Evolutionary conservation across 2,797 vertebrate genomes (phyloP).

Genomic region (Sebastes hubbsi): DNA sequence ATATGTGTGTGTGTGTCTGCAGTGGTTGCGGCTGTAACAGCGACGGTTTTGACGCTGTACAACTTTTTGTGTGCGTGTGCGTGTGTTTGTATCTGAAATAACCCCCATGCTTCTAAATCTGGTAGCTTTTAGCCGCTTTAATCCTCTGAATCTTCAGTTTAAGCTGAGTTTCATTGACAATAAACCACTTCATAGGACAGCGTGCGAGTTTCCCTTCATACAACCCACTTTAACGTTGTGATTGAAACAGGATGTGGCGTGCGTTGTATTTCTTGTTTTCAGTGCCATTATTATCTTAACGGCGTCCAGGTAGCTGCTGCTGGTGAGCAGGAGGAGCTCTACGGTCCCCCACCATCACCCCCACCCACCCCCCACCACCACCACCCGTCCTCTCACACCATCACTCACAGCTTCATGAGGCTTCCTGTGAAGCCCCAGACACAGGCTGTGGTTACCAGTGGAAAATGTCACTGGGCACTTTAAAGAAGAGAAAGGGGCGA

Average conservation of each 20-base stretch:
- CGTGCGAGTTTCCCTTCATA: constrained; percentile 5
- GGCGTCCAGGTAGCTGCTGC: constrained; percentile 33
- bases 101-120: constrained; percentile 47
- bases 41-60: constrained; percentile 40
- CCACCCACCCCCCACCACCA: neutral
- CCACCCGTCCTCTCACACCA: constrained; percentile 48
- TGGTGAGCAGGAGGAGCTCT: constrained; percentile 14
- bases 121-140: constrained; percentile 30
- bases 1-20: neutral
- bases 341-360: neutral
- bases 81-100: constrained; percentile 11
- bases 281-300: constrained; percentile 36
- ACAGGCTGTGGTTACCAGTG: constrained; percentile 60
- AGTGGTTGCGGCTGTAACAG: constrained; percentile 48
- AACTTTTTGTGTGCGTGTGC: neutral
- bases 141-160: constrained; percentile 38
- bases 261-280: constrained; percentile 56
- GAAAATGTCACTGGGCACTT: constrained; percentile 74
- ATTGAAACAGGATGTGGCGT: constrained; percentile 74
- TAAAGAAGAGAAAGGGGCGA: constrained; percentile 31
- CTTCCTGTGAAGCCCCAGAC: constrained; percentile 69
- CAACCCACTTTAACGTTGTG: constrained; percentile 23
- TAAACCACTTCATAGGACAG: constrained; percentile 70
- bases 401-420: constrained; percentile 26
- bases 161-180: constrained; percentile 35